These are phyloP conservation scores for Microctonus hyperodae DNA, from an alignment of 2,888 invertebrate species.

Conservation along the genomic window DNA sequence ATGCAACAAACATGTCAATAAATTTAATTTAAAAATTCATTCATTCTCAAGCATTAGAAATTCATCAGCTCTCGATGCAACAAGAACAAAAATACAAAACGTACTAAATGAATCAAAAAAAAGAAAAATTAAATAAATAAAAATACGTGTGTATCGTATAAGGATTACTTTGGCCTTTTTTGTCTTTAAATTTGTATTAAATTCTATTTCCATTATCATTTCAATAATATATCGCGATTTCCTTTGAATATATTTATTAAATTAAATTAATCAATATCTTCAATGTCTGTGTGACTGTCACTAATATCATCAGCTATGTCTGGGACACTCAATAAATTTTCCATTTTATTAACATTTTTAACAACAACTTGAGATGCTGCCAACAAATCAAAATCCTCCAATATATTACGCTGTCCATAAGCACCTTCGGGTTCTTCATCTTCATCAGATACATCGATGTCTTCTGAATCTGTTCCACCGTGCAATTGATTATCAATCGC, in stretches of 20 bases:
- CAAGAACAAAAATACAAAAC: neutral
- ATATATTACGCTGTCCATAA: slow-evolving; percentile 43
- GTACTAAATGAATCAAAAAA: neutral
- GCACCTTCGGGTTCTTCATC: slow-evolving; percentile 50
- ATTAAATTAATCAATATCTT: slow-evolving; percentile 53
- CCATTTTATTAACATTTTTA: slow-evolving; percentile 55
- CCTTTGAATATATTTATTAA: neutral
- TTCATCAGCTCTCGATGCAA: neutral
- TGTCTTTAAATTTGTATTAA: too few relatives aligned
- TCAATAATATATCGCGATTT: neutral
- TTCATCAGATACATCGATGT: slow-evolving; percentile 58
- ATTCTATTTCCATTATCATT: neutral
- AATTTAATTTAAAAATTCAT: slow-evolving; percentile 4
- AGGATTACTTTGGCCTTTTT: neutral
- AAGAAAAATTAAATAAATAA: too few relatives aligned
- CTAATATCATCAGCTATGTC: slow-evolving; percentile 46
- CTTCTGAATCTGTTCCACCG: slow-evolving; percentile 54
- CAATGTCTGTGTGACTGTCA: slow-evolving; percentile 58
- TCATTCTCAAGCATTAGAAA: neutral
- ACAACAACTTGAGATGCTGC: slow-evolving; percentile 55
- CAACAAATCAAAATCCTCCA: slow-evolving; percentile 51
- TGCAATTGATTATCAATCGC: slow-evolving; percentile 40
- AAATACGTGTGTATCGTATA: neutral
- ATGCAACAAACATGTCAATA: slow-evolving; percentile 4
- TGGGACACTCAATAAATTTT: slow-evolving; percentile 45